These are phyloP conservation scores for Macrotrachela quadricornifera DNA, from an alignment of 1,140 invertebrate genomes.

Conservation along the genomic window DNA sequence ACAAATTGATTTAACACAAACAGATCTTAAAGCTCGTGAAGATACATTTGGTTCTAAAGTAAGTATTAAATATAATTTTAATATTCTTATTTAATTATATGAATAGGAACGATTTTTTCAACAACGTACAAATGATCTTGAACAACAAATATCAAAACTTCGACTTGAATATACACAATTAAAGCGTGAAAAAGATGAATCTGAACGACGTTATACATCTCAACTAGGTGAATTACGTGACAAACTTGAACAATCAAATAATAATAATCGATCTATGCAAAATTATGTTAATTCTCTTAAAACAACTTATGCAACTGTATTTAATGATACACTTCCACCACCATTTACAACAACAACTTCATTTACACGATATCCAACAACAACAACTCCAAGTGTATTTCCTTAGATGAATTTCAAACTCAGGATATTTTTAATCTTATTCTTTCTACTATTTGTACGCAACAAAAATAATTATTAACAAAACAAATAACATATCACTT, in stretches of 20 bases:
- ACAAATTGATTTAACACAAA: no score
- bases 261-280: slow-evolving; percentile 2
- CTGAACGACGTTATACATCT: neutral
- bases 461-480: no score
- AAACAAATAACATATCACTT: no score
- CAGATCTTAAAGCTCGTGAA: no score
- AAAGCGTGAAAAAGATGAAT: slow-evolving; percentile 2
- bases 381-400: no score
- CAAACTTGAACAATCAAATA: slow-evolving; percentile 4
- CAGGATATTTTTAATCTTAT: no score
- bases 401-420: no score
- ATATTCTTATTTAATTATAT: no score
- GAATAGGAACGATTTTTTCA: neutral
- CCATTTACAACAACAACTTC: no score
- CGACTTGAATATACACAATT: neutral
- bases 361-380: no score
- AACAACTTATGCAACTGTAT: slow-evolving; percentile 1
- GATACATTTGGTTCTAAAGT: neutral
- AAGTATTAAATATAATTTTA: neutral
- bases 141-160: neutral
- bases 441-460: no score
- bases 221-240: slow-evolving; percentile 3
- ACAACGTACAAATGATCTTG: neutral
- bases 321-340: slow-evolving; percentile 2
- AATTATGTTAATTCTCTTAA: slow-evolving; percentile 8